These are phyloP conservation scores for Ianthella basta DNA, from an alignment of 37 sponge, comb jelly and placozoan species.

Conservation along the genomic window DNA sequence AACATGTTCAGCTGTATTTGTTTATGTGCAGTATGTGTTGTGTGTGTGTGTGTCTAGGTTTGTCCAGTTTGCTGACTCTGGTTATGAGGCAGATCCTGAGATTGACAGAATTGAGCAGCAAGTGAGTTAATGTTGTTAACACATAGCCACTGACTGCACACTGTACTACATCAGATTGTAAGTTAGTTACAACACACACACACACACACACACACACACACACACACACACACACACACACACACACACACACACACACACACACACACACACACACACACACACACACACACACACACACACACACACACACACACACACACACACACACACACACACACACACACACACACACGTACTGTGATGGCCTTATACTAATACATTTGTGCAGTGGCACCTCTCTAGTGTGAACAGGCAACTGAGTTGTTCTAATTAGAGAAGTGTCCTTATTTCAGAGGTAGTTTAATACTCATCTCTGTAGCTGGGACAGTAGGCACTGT, in stretches of 20 bases:
- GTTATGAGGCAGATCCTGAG: slow-evolving; percentile 63
- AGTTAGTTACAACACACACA: slow-evolving; percentile 12
- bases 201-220: slow-evolving; percentile 29
- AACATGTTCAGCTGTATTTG: too few relatives aligned
- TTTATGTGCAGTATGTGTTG: too few relatives aligned
- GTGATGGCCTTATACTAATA: neutral
- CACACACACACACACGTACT: neutral
- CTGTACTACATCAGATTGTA: neutral
- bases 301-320: too few relatives aligned
- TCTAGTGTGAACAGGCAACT: too few relatives aligned
- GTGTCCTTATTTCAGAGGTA: too few relatives aligned
- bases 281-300: slow-evolving; percentile 22
- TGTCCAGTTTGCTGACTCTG: slow-evolving; percentile 66
- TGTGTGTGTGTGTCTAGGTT: slow-evolving; percentile 32
- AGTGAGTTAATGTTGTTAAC: slow-evolving; percentile 19
- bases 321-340: too few relatives aligned
- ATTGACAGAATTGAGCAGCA: slow-evolving; percentile 51
- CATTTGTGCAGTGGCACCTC: neutral
- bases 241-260: slow-evolving; percentile 23
- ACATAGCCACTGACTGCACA: neutral
- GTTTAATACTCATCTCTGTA: too few relatives aligned
- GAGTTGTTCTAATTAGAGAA: too few relatives aligned
- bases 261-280: slow-evolving; percentile 26
- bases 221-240: slow-evolving; percentile 28
- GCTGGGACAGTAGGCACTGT: too few relatives aligned